Percentiles rank a stretch among this genome's conserved stretches.
These are phyloP conservation scores for Corythornis cristatus DNA, from an alignment of 2,113 vertebrate genomes.

Conservation along the genomic window DNA sequence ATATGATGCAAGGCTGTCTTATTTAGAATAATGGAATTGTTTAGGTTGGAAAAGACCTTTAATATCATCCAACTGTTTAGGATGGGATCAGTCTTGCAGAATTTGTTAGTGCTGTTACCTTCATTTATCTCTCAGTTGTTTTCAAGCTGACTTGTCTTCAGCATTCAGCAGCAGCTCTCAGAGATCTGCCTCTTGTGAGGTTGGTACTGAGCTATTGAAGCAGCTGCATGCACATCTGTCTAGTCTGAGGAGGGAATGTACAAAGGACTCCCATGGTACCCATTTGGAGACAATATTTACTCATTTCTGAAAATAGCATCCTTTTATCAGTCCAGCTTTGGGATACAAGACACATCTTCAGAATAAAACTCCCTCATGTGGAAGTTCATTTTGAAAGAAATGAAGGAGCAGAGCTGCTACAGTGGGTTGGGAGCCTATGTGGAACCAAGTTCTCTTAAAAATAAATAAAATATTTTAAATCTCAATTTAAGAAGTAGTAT, in stretches of 20 bases:
- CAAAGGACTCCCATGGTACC: not conserved
- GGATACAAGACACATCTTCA: not conserved
- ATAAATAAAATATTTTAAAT: not conserved
- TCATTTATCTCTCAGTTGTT: not conserved
- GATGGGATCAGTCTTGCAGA: not conserved
- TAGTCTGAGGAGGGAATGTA: not conserved
- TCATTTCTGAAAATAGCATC: not conserved
- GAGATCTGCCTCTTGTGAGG: not conserved
- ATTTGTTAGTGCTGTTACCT: not conserved
- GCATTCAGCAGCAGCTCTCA: not conserved
- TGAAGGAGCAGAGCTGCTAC: not conserved
- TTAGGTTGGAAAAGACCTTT: no score
- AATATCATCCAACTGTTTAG: not conserved
- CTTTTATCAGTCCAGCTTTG: not conserved
- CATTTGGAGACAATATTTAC: slow-evolving; percentile 3
- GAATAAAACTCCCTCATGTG: not conserved
- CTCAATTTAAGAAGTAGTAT: not conserved
- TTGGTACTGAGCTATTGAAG: not conserved
- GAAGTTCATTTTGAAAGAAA: slow-evolving; percentile 6
- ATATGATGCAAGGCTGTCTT: no score
- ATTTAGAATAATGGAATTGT: no score
- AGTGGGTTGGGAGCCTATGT: not conserved
- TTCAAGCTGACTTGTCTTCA: not conserved
- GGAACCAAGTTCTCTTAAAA: not conserved
- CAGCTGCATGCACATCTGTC: slow-evolving; percentile 24